Evolutionary conservation across 2,888 invertebrate genomes (phyloP).

Genomic region (Athripsodes cinereus): DNA sequence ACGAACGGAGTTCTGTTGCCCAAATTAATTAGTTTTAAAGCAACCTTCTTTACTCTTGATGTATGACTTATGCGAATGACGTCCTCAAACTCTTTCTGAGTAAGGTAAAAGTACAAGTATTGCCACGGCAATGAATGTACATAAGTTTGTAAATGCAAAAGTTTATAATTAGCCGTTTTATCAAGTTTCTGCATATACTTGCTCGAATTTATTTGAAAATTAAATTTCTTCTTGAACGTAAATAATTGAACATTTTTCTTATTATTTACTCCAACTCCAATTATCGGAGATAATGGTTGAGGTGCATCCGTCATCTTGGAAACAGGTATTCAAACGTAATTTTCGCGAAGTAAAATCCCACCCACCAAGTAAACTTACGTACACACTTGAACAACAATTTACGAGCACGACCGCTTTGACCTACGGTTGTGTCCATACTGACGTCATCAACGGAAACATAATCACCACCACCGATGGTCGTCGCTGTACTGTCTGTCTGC

Average conservation of each 20-base stretch:
- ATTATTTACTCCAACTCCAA: not conserved
- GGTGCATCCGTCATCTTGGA: not conserved
- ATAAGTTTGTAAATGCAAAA: not conserved
- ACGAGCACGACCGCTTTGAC: no score
- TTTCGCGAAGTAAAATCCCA: no score
- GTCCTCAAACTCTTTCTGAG: not conserved
- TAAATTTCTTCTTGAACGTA: not conserved
- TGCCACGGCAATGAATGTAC: slow-evolving; percentile 11
- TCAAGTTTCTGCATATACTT: not conserved
- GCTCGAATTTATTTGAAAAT: not conserved
- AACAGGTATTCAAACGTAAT: no score
- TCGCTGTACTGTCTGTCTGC: no score
- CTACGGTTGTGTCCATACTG: no score
- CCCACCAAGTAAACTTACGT: no score
- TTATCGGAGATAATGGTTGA: not conserved
- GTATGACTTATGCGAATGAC: slow-evolving; percentile 3
- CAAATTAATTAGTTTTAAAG: slow-evolving; percentile 9
- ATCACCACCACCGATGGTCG: no score
- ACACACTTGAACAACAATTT: no score
- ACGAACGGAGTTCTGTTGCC: slow-evolving; percentile 18
- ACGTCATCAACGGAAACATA: no score
- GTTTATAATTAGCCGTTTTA: not conserved
- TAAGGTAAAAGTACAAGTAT: not conserved
- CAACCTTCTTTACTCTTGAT: slow-evolving; percentile 1
- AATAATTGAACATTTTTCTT: not conserved